Percentiles rank a stretch among this genome's conserved stretches.
phyloP scores from a whole-genome alignment of 35 echinoderm and acorn worm genomes.

The Lytechinus pictus region DNA sequence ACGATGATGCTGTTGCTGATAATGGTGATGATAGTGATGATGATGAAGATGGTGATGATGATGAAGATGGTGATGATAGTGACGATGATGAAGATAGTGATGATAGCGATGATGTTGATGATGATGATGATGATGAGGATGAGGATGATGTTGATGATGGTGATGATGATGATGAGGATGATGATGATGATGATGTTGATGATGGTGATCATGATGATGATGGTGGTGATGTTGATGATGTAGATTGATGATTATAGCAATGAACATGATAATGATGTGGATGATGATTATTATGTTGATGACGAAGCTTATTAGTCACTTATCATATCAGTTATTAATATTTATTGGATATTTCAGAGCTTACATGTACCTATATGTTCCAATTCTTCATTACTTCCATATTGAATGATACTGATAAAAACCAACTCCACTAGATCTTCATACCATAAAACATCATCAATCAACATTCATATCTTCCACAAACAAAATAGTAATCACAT shows the following conservation, averaged over 20 bases:
- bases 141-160: background rate
- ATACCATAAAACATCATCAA: background rate
- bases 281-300: background rate
- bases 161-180: background rate
- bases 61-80: background rate
- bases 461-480: background rate
- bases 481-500: background rate
- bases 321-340: background rate
- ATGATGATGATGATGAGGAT: conserved; percentile 15
- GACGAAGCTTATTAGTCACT: background rate
- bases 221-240: too few species aligned
- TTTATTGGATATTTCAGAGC: too few species aligned
- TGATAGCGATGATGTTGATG: background rate
- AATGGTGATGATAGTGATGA: background rate
- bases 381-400: too few species aligned
- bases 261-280: background rate
- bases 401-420: background rate
- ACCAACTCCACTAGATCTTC: background rate
- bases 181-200: too few species aligned
- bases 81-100: background rate
- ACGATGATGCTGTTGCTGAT: background rate
- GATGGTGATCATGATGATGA: too few species aligned
- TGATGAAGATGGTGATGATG: background rate
- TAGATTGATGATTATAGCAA: background rate
- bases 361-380: too few species aligned